Conservation (phyloP, 2,113 vertebrate genomes). For the Macrotis lagotis region DNA sequence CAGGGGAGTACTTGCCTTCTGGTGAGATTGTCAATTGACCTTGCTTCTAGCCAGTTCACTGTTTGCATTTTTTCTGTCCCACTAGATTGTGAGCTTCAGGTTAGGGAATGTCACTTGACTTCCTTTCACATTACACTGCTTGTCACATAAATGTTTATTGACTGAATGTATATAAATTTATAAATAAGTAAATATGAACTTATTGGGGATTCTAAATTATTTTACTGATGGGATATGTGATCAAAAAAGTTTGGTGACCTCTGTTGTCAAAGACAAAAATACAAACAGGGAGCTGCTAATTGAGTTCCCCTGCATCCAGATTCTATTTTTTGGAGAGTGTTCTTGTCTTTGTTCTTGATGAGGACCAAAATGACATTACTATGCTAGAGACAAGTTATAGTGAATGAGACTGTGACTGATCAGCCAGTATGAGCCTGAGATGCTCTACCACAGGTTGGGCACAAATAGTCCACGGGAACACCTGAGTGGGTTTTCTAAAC, state of each 20-base stretch:
- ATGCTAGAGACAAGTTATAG: no score
- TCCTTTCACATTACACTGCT: neutral
- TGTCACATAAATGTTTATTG: neutral
- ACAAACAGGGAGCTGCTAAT: conserved; percentile 11
- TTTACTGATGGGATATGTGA: neutral
- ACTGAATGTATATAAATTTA: neutral
- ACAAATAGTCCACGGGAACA: no score
- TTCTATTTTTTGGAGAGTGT: neutral
- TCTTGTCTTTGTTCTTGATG: no score
- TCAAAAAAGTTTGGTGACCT: neutral
- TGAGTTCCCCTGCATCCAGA: neutral
- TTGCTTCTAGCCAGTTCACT: no score
- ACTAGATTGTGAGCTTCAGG: neutral
- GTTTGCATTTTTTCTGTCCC: no score
- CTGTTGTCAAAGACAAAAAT: neutral
- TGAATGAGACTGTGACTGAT: no score
- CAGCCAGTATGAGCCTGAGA: no score
- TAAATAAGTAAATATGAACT: neutral
- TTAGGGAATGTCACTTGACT: neutral
- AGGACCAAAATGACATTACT: no score
- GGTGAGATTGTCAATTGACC: no score
- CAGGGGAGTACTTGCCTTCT: no score
- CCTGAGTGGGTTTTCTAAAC: no score
- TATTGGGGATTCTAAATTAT: neutral
- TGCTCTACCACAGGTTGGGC: no score